Base-by-base conservation (phyloP, 1,140 invertebrate genomes). In the Camponotus vicinus region DNA sequence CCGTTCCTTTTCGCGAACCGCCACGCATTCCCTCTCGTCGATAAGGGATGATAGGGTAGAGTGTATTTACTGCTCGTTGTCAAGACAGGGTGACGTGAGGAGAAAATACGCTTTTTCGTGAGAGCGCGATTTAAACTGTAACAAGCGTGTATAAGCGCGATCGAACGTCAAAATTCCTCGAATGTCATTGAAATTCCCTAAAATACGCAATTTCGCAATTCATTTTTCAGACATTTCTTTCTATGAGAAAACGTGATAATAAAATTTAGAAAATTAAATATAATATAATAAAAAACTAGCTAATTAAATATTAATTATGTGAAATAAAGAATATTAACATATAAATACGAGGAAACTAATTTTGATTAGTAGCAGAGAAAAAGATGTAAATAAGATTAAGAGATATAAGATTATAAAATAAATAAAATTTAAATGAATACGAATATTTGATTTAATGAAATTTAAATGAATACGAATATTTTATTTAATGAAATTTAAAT, bases 21-120 rank as follows among this genome's bases (percentile, higher is more conserved):
- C 70, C 64, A 77, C 70, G 70, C 77, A 73, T 57, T 57, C 73
- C 77, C 63, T 73, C 27, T 75, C 40, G 55, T 82, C 69, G 57
- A 80, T 70, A 32, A 67, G 27, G 67, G 42, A 82, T 73, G 79
- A 61, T 82, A 69, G 67, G 63, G 59, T 76, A 55, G 86, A 88
- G 86, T 88, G 85, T 89, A 91, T 91, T 90, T 89, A 89, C 83
- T 70, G 67, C 83, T 77, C 88, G 75, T 85, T 88, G 83, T 67
- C 88, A 32, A 61, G 78, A 80, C 75, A 80, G 88, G 76, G 64
- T 45, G 70, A 85, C 59, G 82, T 82, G 69, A 77, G 64, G 67
- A 67, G 86, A 89, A 90, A 90, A 90, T 89, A 87, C 85, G 76
- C 79, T 82, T 84, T 52, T 87, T 82, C 87, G 15, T 34, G 55